Evolutionary conservation across 2,113 vertebrate genomes (phyloP).

Genomic region (Ibidorhyncha struthersii): DNA sequence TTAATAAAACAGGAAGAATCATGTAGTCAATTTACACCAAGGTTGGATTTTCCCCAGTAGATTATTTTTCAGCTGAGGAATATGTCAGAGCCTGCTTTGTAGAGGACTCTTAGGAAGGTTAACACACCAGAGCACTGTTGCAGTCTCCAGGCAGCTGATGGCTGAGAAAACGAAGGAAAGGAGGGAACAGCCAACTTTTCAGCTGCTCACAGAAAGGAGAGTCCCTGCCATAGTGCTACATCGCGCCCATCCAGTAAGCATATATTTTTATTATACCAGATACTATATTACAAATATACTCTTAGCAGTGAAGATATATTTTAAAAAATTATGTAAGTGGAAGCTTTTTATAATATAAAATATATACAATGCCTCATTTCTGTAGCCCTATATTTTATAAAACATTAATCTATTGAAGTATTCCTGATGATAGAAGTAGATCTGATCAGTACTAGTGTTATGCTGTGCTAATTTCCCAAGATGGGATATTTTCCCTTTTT

Average conservation of each 20-base stretch:
- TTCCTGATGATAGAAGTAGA: neutral
- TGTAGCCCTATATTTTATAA: constrained; percentile 62
- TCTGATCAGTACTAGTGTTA: neutral
- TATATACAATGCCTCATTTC: constrained; percentile 20
- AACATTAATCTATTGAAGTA: neutral
- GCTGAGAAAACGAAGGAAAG: neutral
- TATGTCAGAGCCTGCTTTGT: neutral
- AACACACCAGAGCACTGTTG: neutral
- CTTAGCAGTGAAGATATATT: constrained; percentile 54
- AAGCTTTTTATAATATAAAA: constrained; percentile 36
- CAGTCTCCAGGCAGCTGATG: neutral
- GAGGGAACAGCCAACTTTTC: neutral
- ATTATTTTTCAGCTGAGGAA: neutral
- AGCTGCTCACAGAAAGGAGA: neutral
- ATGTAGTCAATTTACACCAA: neutral
- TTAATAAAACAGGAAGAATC: neutral
- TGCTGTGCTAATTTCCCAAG: neutral
- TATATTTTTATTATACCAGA: constrained; percentile 53
- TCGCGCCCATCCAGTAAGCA: neutral
- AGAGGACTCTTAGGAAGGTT: neutral
- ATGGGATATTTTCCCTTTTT: neutral
- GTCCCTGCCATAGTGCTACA: neutral
- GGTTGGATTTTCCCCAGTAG: neutral
- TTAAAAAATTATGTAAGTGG: neutral
- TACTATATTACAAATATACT: constrained; percentile 12